A percentile compares a stretch with the other conserved stretches of the same genome.
Conservation (phyloP, 2,113 vertebrate species). For the Cavia porcellus region DNA sequence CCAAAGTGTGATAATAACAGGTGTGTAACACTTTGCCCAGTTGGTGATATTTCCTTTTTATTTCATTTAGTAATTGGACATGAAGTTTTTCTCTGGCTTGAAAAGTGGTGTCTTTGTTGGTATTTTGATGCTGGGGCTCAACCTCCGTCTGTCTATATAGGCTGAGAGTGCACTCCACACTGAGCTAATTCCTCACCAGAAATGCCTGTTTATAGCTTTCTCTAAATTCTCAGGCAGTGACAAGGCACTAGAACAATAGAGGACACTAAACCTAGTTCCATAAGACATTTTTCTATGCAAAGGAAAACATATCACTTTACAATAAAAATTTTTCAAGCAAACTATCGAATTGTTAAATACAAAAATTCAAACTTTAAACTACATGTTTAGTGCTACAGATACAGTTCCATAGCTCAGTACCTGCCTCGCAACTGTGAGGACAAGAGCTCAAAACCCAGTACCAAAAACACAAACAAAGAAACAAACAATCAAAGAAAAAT, state of each 20-base stretch:
- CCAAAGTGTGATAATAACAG: not conserved
- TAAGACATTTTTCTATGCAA: conserved; percentile 78
- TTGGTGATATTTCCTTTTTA: not conserved
- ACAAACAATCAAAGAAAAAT: too few relatives aligned
- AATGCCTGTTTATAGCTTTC: conserved; percentile 1
- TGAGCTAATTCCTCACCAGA: not conserved
- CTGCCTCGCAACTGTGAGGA: too few relatives aligned
- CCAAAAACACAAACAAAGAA: too few relatives aligned
- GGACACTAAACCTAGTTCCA: conserved; percentile 11
- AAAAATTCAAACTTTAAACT: not conserved
- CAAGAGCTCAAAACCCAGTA: conserved; percentile 84
- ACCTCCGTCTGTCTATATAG: too few relatives aligned
- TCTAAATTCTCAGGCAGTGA: not conserved
- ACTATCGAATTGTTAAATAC: conserved; percentile 10
- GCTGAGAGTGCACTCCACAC: not conserved
- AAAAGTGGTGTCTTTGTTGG: not conserved
- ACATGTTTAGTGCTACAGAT: conserved; percentile 3
- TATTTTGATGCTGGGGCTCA: not conserved
- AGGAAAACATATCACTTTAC: conserved; percentile 56
- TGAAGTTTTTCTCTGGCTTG: not conserved
- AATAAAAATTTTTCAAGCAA: not conserved
- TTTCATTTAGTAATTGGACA: too few relatives aligned
- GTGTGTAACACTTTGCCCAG: not conserved
- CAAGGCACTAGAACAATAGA: not conserved
- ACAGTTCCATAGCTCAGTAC: not conserved